Percentiles rank a stretch among this genome's conserved stretches.
Conservation (phyloP, 2,113 vertebrate species). For the Pomatostomus ruficeps region DNA sequence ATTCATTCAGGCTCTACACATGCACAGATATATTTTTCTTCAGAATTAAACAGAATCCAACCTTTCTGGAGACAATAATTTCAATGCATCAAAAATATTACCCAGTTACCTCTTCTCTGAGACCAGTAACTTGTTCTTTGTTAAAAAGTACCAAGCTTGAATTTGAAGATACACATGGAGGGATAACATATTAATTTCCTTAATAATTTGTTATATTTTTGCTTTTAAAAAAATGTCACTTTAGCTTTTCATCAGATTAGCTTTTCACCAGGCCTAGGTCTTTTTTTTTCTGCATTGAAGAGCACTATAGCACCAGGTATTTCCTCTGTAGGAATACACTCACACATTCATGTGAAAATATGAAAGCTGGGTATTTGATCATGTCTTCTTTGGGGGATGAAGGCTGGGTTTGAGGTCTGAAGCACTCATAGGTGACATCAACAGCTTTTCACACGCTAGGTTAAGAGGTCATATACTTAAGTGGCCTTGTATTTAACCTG, state of each 20-base stretch:
- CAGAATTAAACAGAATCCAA: not conserved
- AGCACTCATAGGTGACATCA: not conserved
- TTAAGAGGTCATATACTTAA: not conserved
- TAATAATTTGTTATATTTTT: not conserved
- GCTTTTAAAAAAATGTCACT: not conserved
- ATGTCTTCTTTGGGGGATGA: not conserved
- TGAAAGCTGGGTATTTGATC: not conserved
- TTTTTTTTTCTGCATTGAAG: not conserved
- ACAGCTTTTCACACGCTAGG: not conserved
- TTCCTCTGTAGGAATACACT: not conserved
- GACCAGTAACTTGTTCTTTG: not conserved
- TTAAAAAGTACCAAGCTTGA: not conserved
- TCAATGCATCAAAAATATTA: not conserved
- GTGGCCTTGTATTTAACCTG: not conserved
- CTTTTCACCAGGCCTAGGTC: not conserved
- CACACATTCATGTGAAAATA: not conserved
- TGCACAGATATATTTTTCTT: not conserved
- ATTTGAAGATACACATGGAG: not conserved
- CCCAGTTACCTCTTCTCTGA: not conserved
- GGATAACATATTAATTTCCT: not conserved
- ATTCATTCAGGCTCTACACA: not conserved
- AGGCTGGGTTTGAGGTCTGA: not conserved
- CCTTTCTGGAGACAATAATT: not conserved
- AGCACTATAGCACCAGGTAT: not conserved
- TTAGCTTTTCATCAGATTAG: not conserved